Conservation (phyloP, 2,113 vertebrate genomes). For the Toxotes jaculatrix region DNA sequence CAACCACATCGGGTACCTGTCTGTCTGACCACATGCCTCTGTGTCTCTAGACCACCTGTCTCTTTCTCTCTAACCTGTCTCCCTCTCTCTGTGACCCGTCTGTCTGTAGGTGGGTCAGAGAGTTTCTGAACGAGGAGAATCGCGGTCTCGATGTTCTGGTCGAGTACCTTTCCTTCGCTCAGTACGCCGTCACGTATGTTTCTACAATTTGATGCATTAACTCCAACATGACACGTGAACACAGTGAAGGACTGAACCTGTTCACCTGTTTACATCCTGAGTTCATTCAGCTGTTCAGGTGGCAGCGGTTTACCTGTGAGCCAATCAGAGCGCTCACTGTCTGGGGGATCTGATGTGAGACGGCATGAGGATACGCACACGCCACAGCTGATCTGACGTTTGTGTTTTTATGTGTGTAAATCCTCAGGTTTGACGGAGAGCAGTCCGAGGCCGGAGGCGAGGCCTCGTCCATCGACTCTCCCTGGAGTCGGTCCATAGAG, state of each 20-base stretch:
- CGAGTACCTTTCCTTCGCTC: slow-evolving; percentile 97
- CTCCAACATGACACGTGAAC: no score
- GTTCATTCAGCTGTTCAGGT: no score
- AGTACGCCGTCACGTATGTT: slow-evolving; percentile 98
- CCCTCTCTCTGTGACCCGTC: not conserved
- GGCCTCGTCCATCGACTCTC: slow-evolving; percentile 90
- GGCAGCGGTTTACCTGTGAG: no score
- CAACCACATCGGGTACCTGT: slow-evolving; percentile 76
- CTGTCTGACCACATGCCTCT: not conserved
- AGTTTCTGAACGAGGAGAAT: slow-evolving; percentile 98
- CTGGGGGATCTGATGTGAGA: no score
- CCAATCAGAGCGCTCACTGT: no score
- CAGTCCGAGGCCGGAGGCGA: slow-evolving; percentile 89
- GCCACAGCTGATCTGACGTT: no score
- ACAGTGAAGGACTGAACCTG: no score
- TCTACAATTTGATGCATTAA: no score
- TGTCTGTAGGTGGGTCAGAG: slow-evolving; percentile 92
- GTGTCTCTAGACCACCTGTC: not conserved
- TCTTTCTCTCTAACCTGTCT: not conserved
- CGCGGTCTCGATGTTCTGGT: slow-evolving; percentile 96
- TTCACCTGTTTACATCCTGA: no score
- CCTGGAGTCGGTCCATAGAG: slow-evolving; percentile 97
- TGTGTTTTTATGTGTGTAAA: not conserved
- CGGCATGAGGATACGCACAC: no score
- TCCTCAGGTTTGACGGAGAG: slow-evolving; percentile 94